Conservation (phyloP, 2,888 invertebrate species). For the Mesorhabditis belari region DNA sequence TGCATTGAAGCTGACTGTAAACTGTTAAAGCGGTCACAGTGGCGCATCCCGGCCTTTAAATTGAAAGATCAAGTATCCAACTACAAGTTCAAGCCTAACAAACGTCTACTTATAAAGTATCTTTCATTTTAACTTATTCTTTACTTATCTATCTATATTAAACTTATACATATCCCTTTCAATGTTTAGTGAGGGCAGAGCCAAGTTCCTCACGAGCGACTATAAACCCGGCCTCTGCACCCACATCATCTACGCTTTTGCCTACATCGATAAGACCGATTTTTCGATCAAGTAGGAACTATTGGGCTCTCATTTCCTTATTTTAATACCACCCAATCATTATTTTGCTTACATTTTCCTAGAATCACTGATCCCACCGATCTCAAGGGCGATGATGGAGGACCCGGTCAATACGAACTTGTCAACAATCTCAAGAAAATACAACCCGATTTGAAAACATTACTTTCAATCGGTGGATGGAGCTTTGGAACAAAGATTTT, state of each 20-base stretch:
- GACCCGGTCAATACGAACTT: conserved; percentile 78
- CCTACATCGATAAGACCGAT: conserved; percentile 91
- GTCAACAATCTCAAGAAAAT: conserved; percentile 77
- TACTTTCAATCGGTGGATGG: conserved; percentile 93
- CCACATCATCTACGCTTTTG: conserved; percentile 93
- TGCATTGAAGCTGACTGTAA: too few species aligned
- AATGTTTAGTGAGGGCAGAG: conserved; percentile 27
- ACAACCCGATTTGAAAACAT: conserved; percentile 80
- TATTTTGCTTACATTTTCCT: too few species aligned
- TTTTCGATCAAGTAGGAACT: conserved; percentile 42
- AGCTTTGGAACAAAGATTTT: conserved; percentile 73
- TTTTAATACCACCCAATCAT: too few species aligned
- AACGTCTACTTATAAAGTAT: too few species aligned
- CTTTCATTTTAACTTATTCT: too few species aligned
- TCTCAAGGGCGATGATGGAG: conserved; percentile 73
- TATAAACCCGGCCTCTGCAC: conserved; percentile 89
- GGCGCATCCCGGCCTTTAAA: too few species aligned
- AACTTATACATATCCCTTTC: too few species aligned
- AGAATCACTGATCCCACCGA: conserved; percentile 53
- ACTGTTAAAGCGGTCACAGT: too few species aligned
- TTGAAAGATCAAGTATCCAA: too few species aligned
- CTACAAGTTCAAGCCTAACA: too few species aligned
- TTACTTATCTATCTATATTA: too few species aligned
- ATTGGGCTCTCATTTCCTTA: too few species aligned
- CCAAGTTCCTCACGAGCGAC: conserved; percentile 76